Base-by-base conservation (phyloP, 2,888 invertebrate species). In the Tillus elongatus region DNA sequence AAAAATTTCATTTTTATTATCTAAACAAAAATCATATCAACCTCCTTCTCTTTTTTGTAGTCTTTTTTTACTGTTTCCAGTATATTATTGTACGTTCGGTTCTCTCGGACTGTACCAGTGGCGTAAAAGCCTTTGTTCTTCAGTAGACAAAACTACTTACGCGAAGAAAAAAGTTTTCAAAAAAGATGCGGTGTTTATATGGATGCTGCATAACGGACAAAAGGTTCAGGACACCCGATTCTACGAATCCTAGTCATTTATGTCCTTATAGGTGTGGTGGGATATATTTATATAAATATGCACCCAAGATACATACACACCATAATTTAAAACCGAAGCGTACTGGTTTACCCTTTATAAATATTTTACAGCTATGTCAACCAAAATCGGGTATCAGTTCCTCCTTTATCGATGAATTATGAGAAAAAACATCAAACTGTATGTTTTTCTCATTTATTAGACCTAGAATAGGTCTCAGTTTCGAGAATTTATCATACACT, bases 401-500 rank as follows among this genome's bases (percentile, higher is more conserved):
- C n/a, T 19, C 24, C 6, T 19, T n/a, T 8, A 19, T n/a, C 6
- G 24, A 19, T 19, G n/a, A 19, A 19, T 19, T 19, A 19, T 19
- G 24, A 19, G 24, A 19, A 19, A 19, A 19, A 8, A 19, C 24
- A 6, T n/a, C 24, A 19, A 19, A 19, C 24, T 19, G 24, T n/a
- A 19, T 19, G n/a, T 19, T 19, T n/a, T 19, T 19, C n/a, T 19
- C n/a, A 19, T 19, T 19, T 19, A 19, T 19, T 19, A 19, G 6
- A n/a, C n/a, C 24, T 8, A 19, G n/a, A 19, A 19, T 19, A 8
- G 24, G 24, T n/a, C 24, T 19, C n/a, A 19, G 24, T 19, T 19
- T 19, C 24, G 24, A 19, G n/a, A 19, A 19, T 19, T n/a, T 19
- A n/a, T 19, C 24, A 19, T 19, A n/a, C 24, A 19, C 6, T 19